Evolutionary conservation across 2,113 vertebrate species (phyloP).

Genomic region (Microcebus lehilahytsara): DNA sequence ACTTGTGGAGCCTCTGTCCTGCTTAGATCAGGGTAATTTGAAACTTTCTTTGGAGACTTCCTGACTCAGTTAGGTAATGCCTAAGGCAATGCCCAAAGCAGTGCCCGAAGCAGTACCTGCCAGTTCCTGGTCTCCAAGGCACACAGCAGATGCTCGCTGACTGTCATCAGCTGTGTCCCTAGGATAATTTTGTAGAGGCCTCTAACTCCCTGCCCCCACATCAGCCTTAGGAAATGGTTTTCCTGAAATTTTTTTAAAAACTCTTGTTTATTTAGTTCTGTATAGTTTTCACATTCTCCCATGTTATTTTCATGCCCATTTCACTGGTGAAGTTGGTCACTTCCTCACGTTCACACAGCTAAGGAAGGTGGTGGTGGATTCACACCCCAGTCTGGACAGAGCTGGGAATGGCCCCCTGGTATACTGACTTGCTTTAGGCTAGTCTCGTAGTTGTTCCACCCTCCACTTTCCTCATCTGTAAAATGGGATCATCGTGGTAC

Average conservation of each 20-base stretch:
- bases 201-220: no score
- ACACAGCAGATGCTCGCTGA: background rate
- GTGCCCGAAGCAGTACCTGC: no score
- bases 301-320: background rate
- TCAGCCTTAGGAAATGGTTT: background rate
- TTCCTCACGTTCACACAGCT: background rate
- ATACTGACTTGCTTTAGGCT: background rate
- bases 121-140: no score
- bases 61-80: no score
- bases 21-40: no score
- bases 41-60: no score
- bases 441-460: background rate
- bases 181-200: background rate
- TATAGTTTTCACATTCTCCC: background rate
- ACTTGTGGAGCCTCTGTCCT: no score
- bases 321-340: background rate
- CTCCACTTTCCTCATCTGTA: background rate
- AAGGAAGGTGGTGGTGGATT: background rate
- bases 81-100: no score
- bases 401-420: background rate
- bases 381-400: no score
- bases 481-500: fast-evolving
- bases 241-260: background rate
- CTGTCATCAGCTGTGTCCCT: background rate
- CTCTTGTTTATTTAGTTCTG: background rate